Conservation (phyloP, 2,888 invertebrate genomes). For the Caenorhabditis wallacei region DNA sequence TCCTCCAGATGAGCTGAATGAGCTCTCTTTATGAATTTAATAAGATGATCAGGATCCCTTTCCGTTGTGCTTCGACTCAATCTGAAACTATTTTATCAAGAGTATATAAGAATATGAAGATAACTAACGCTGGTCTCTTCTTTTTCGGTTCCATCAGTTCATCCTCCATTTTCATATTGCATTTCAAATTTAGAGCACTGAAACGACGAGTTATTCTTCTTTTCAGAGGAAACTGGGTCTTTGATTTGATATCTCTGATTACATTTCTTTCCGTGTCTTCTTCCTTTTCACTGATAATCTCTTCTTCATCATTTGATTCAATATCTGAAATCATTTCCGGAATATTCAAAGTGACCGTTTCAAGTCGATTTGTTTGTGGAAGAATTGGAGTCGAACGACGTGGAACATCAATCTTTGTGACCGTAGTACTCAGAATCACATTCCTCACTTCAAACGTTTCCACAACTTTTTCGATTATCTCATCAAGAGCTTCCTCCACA, state of each 20-base stretch:
- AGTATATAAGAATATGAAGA: neutral
- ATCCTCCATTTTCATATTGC: neutral
- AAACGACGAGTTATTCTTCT: neutral
- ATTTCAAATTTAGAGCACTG: neutral
- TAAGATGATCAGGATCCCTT: neutral
- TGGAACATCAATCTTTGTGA: neutral
- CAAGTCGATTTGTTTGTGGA: neutral
- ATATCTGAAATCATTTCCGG: neutral
- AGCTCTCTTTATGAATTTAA: too few species aligned
- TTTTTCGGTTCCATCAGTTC: neutral
- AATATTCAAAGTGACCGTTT: slow-evolving; percentile 1
- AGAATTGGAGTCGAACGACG: slow-evolving; percentile 12
- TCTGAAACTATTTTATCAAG: neutral
- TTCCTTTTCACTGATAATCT: neutral
- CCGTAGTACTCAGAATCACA: neutral
- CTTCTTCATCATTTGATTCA: slow-evolving; percentile 3
- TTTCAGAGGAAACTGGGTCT: neutral
- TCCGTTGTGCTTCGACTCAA: neutral
- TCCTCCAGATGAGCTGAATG: too few species aligned
- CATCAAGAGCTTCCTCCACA: neutral
- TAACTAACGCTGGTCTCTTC: slow-evolving; percentile 5
- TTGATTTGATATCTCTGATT: neutral
- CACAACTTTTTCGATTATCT: neutral
- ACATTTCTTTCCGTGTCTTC: neutral
- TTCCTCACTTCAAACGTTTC: too few species aligned